Evolutionary conservation across 2,797 vertebrate species (phyloP), one percentile per base, ranked within the genome.

Genomic region (Melanotaenia parkinsoni): DNA sequence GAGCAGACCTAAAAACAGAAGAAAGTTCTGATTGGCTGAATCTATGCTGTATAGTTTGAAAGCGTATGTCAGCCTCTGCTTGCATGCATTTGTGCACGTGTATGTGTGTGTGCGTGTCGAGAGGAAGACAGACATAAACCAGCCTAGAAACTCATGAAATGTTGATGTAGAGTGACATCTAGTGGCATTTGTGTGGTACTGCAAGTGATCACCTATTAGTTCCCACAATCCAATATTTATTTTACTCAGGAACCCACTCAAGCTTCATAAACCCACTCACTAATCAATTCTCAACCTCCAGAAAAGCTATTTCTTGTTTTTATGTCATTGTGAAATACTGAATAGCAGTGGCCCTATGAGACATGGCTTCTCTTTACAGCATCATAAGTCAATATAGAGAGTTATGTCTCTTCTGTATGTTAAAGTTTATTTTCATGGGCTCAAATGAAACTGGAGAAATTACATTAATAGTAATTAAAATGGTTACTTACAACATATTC

Each of bases 101-200:
- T 33, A 14, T 13, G 33, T 62, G 45, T 24, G 57, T 13, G 35
- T 5, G 30, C 18, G 60, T 32, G 9, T 4, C 14, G 9, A 3
- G 53, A 59, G 20, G 24, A 32, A 35, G 56, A 54, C 20, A 51
- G 13, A 11, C 18, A 35, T 9, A 28, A 1, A 18, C 20, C 20
- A 20, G 18, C 4, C 9, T 9, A 28, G 24, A 22, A 61, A 33
- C 22, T 40, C 37, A 58, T 62, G 28, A 87, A 81, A 81, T 57
- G 68, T 82, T 81, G 86, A 63, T 77, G 22, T 67, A 83, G 79
- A 63, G 71, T 71, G 92, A 90, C 92, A 92, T 86, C 91, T 91
- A 93, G 85, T 73, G 51, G 89, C 47, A 0, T 47, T 11, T 43
- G 2, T 56, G 14, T 14, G 37, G 16, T 37, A 86, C 67, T 89